Conservation (phyloP, 2,113 vertebrate genomes). For the Cephalopholis sonnerati region DNA sequence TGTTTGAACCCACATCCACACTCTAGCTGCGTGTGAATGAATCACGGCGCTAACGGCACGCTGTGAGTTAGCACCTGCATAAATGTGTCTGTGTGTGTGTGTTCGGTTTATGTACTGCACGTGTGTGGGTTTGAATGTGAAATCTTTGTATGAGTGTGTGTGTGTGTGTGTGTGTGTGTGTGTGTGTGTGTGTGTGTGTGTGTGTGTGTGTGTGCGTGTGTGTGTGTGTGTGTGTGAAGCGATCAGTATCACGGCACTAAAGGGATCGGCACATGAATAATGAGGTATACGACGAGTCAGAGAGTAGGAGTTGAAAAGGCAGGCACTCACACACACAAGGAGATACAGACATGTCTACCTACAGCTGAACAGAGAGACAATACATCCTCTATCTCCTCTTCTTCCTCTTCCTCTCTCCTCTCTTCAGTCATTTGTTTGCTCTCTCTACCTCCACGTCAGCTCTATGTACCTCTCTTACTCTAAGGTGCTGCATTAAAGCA, state of each 20-base stretch:
- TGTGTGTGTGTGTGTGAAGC: constrained; percentile 7
- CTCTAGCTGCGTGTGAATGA: constrained; percentile 48
- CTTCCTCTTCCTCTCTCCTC: constrained; percentile 15
- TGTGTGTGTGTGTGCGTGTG: neutral
- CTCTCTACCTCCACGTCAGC: neutral
- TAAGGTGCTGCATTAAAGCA: constrained; percentile 63
- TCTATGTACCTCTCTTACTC: constrained; percentile 14
- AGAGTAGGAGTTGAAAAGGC: constrained; percentile 22
- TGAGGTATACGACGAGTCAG: constrained; percentile 20
- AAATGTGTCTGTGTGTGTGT: constrained; percentile 25
- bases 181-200: too few relatives aligned
- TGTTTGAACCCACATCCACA: constrained; percentile 32
- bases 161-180: too few relatives aligned
- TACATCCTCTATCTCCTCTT: constrained; percentile 37
- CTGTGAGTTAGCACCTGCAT: constrained; percentile 51
- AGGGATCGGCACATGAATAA: constrained; percentile 51
- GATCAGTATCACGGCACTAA: constrained; percentile 38
- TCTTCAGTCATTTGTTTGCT: constrained; percentile 7
- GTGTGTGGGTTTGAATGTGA: neutral
- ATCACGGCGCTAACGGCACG: constrained; percentile 32
- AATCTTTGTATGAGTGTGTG: too few relatives aligned
- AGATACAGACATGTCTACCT: neutral
- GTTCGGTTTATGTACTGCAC: constrained; percentile 1
- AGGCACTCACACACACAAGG: neutral
- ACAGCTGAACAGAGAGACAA: constrained; percentile 17